Percentiles rank a stretch among this genome's conserved stretches.
Evolutionary conservation across 1,140 invertebrate genomes (phyloP).

Genomic region (Drosophila sproati): DNA sequence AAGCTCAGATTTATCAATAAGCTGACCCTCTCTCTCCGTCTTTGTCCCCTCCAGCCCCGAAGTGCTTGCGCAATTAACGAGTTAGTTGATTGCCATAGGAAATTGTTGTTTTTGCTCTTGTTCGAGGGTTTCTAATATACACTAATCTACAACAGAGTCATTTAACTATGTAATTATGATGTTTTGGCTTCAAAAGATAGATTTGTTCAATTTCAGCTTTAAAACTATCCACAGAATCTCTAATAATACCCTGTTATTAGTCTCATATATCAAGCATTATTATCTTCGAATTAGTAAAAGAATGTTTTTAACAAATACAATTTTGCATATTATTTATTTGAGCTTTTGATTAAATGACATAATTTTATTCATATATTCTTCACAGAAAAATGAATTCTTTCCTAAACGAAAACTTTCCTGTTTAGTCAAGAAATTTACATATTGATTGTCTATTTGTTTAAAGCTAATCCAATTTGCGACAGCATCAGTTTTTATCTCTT

Average conservation of each 20-base stretch:
- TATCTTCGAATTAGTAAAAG: slow-evolving; percentile 20
- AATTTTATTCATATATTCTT: slow-evolving; percentile 6
- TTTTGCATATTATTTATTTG: slow-evolving; percentile 14
- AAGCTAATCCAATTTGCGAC: neutral
- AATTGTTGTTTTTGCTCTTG: slow-evolving; percentile 17
- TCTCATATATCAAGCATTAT: slow-evolving; percentile 6
- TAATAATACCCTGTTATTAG: neutral
- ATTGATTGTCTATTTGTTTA: neutral
- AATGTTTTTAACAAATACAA: slow-evolving; percentile 2
- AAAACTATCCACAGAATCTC: neutral
- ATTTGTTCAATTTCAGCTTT: neutral
- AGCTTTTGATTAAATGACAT: neutral
- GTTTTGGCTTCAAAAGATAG: neutral
- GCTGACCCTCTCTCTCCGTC: neutral
- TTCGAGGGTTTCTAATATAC: slow-evolving; percentile 24
- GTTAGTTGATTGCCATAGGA: slow-evolving; percentile 17
- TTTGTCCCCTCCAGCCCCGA: neutral
- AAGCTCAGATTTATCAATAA: slow-evolving; percentile 15
- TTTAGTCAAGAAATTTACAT: neutral
- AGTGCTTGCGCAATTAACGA: slow-evolving; percentile 43
- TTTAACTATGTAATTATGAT: neutral
- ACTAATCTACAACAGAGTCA: neutral
- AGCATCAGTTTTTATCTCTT: neutral
- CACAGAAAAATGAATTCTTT: neutral
- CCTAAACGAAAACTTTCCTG: neutral